Evolutionary conservation across 2,113 vertebrate genomes (phyloP), one percentile per base, ranked within the genome.

Genomic region (Nycticorax nycticorax): DNA sequence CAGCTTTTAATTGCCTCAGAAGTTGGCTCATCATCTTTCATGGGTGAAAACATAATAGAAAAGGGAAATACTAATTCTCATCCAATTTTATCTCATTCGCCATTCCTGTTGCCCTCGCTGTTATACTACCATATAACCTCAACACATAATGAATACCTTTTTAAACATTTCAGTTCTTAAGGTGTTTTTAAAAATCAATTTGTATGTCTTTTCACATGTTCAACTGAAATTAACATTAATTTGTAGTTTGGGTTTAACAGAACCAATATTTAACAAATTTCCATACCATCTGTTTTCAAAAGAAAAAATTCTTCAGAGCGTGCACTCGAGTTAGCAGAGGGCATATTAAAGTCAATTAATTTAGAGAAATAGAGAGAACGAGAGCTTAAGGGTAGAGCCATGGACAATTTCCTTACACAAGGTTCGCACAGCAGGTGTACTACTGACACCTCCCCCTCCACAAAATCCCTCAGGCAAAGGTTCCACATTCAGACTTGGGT

Each of bases 21-120:
- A 91, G 68, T 53, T 91, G 93, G 77, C 60, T 93, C 53, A 78
- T 81, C 56, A 60, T 85, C 87, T 91, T 96, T 80, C 86, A 71
- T 45, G 72, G 75, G 37, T 57, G 41, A 79, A 93, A 81, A 92
- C 75, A 85, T 80, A 88, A 90, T 37, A 83, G 57, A 45, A 71
- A 73, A 80, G 21, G 67, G 67, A 95, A 92, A 93, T 48, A 69
- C 41, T 85, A 52, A 80, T 92, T 93, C 67, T 63, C 53, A 73
- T 77, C 37, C 67, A 87, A 87, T 91, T 91, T 91, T n/a, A 30
- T 87, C 48, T 85, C 77, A 79, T 89, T 89, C 89, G 79, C 33
- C 56, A 79, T 72, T 94, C 47, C 30, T 68, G 52, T 78, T 87
- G 52, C 47, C 47, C 56, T 89, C 37, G 35, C 52, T 75, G 30